Percentiles rank a stretch among this genome's conserved stretches.
phyloP scores from a whole-genome alignment of 2,113 vertebrate species.

The Gavialis gangeticus region DNA sequence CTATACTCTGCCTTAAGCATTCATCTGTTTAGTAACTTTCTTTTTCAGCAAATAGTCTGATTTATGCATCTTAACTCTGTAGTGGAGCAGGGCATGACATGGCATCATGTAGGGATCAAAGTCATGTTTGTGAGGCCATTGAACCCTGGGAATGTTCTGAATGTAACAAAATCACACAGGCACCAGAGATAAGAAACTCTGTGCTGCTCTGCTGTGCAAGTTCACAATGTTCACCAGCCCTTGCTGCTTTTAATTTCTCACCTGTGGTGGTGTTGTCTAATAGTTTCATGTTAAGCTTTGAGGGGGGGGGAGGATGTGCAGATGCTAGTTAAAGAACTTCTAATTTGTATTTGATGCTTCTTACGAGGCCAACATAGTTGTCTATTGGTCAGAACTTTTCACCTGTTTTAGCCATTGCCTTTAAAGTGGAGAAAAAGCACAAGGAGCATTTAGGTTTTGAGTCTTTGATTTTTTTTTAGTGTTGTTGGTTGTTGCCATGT shows the following conservation, averaged over 20 bases:
- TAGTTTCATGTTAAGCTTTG: neutral
- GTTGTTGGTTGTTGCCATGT: no score
- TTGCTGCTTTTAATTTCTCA: neutral
- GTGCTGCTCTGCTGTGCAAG: neutral
- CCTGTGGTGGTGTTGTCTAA: neutral
- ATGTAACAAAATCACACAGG: neutral
- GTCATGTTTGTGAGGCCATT: fast-evolving
- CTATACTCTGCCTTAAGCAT: neutral
- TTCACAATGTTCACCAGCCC: neutral
- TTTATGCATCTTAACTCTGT: neutral
- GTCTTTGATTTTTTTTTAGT: neutral
- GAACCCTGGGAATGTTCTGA: neutral
- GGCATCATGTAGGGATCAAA: neutral
- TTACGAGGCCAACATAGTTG: neutral
- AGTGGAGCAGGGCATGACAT: neutral
- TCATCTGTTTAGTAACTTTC: neutral
- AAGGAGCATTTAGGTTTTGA: constrained; percentile 5
- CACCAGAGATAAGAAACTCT: neutral
- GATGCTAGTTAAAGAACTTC: neutral
- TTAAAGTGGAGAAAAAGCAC: neutral
- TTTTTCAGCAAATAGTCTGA: neutral
- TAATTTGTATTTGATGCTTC: neutral
- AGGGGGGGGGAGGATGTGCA: neutral
- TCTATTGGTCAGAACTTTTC: neutral
- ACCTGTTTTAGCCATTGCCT: neutral